Conservation (phyloP, 64 coral and sea anemone genomes). For the Catalaphyllia jardinei region DNA sequence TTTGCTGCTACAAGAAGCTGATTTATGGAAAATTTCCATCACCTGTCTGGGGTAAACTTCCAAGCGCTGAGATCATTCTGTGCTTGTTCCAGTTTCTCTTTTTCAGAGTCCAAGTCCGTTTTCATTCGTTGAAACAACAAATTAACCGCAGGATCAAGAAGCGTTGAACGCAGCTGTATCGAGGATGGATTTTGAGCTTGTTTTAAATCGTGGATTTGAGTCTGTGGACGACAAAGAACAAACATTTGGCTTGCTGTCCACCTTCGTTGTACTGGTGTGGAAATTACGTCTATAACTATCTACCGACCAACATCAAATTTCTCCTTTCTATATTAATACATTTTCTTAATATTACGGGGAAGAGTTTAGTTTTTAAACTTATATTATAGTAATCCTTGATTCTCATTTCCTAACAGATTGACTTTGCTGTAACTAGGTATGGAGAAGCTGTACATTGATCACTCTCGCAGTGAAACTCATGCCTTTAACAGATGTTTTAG, state of each 20-base stretch:
- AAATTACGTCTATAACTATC: neutral
- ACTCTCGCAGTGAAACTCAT: neutral
- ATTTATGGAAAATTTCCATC: conserved; percentile 1
- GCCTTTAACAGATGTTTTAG: too few relatives aligned
- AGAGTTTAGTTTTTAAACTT: too few relatives aligned
- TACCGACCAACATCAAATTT: neutral
- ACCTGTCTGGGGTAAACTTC: conserved; percentile 99
- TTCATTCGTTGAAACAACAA: conserved; percentile 99
- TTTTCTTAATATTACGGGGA: too few relatives aligned
- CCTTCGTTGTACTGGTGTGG: neutral
- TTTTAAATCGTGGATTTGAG: conserved; percentile 99
- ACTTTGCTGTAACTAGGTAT: neutral
- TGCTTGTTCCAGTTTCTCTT: conserved; percentile 98
- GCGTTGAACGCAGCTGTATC: conserved; percentile 89
- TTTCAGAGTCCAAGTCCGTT: conserved; percentile 96
- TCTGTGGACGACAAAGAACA: conserved; percentile 65
- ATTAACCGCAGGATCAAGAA: conserved; percentile 97
- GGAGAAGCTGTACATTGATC: neutral
- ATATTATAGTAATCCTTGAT: neutral
- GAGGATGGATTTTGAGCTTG: conserved; percentile 97
- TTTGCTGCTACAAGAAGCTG: too few relatives aligned
- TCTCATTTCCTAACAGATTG: neutral
- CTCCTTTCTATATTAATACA: too few relatives aligned
- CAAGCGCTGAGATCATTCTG: conserved; percentile 97
- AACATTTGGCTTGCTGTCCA: conserved; percentile 1